Percentiles rank a stretch among this genome's conserved stretches.
These are phyloP conservation scores for Eulemur mongoz DNA, from an alignment of 2,797 vertebrate species.

Conservation along the genomic window DNA sequence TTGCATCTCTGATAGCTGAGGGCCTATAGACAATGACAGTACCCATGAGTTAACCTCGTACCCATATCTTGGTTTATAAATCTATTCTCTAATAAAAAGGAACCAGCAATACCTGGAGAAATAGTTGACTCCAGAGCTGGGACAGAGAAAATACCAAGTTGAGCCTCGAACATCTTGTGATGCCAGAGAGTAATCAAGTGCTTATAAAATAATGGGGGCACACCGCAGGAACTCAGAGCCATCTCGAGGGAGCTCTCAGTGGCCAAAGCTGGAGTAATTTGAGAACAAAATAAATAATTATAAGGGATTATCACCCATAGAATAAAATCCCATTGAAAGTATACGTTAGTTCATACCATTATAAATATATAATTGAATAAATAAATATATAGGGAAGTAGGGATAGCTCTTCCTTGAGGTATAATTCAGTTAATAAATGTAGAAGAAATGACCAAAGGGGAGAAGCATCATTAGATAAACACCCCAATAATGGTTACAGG, in stretches of 20 bases:
- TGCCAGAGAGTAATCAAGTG: neutral
- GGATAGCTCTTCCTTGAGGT: neutral
- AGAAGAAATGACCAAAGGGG: neutral
- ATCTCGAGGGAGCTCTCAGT: neutral
- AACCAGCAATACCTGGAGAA: neutral
- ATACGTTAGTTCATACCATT: neutral
- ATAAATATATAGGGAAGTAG: neutral
- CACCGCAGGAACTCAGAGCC: neutral
- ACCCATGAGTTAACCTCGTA: neutral
- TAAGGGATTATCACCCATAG: neutral
- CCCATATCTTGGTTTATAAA: neutral
- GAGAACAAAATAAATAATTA: neutral
- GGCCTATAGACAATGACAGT: neutral
- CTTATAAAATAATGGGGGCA: neutral
- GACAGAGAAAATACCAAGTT: neutral
- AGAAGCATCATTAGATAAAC: neutral
- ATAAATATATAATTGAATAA: neutral
- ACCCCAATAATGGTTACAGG: neutral
- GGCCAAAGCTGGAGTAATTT: neutral
- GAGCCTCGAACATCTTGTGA: neutral
- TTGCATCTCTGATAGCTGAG: neutral
- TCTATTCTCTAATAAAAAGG: neutral
- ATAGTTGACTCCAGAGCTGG: neutral
- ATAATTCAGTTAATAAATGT: neutral
- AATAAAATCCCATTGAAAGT: neutral